phyloP scores from a whole-genome alignment of 2,888 invertebrate genomes.

The Ormyrus rosae region DNA sequence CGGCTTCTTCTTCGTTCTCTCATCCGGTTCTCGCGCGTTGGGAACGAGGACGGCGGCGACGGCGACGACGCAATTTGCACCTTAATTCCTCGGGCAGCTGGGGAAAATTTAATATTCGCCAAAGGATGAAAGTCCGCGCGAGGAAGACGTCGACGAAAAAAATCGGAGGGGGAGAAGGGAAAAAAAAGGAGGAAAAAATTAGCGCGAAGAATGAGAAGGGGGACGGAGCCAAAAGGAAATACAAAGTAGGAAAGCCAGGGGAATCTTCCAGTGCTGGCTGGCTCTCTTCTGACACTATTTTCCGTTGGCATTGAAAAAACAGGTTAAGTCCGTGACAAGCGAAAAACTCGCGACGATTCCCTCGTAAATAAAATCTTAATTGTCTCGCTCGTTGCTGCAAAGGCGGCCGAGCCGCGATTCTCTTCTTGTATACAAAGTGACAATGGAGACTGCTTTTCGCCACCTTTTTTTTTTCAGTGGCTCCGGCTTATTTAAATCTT shows the following conservation, averaged over 20 bases:
- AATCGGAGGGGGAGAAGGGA: constrained; percentile 22
- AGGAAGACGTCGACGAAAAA: constrained; percentile 47
- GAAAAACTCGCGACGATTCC: constrained; percentile 45
- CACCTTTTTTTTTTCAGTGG: constrained; percentile 3
- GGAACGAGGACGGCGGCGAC: neutral
- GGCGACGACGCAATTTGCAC: constrained; percentile 59
- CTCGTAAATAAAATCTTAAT: constrained; percentile 62
- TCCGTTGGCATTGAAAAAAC: constrained; percentile 26
- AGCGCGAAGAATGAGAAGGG: neutral
- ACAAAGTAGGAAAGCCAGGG: constrained; percentile 37
- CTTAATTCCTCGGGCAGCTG: constrained; percentile 55
- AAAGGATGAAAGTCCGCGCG: constrained; percentile 52
- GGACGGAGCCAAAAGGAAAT: constrained; percentile 29
- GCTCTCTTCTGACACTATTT: constrained; percentile 33
- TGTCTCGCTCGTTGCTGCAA: constrained; percentile 57
- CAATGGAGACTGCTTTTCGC: constrained; percentile 36
- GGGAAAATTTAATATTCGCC: constrained; percentile 57
- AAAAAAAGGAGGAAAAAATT: constrained; percentile 17
- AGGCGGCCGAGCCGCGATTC: constrained; percentile 50
- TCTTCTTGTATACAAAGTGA: constrained; percentile 28
- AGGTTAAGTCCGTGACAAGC: constrained; percentile 23
- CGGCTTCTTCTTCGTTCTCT: constrained; percentile 6
- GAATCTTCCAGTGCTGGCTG: constrained; percentile 19
- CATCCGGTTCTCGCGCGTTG: neutral
- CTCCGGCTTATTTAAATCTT: constrained; percentile 41